Evolutionary conservation across 2,797 vertebrate genomes (phyloP).

Genomic region (Monodelphis domestica): DNA sequence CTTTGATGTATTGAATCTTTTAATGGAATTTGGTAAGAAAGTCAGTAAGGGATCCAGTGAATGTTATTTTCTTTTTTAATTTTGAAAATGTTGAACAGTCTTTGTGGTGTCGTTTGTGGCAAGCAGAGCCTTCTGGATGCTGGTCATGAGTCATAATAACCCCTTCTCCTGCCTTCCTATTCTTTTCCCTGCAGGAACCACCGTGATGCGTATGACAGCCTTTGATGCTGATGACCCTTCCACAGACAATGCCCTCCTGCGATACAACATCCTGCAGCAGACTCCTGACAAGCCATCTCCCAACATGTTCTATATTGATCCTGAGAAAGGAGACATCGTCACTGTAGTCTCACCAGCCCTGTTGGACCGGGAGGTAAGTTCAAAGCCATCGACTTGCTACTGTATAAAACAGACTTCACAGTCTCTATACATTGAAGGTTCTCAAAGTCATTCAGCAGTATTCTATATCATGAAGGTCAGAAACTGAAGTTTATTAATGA

Average conservation of each 20-base stretch:
- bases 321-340: conserved; percentile 95
- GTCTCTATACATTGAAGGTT: accelerated
- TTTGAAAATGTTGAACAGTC: conserved; percentile 11
- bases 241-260: conserved; percentile 94
- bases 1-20: conserved; percentile 50
- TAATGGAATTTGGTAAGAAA: not conserved
- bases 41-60: not conserved
- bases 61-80: conserved; percentile 1
- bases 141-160: conserved; percentile 23
- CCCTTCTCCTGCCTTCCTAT: not conserved
- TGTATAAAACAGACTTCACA: accelerated
- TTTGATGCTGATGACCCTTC: conserved; percentile 93
- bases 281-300: conserved; percentile 95
- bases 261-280: conserved; percentile 95
- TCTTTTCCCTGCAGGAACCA: conserved; percentile 88
- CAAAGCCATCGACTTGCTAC: not conserved
- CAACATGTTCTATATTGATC: conserved; percentile 99
- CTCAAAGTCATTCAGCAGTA: accelerated
- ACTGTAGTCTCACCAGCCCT: conserved; percentile 93
- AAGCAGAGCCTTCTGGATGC: not conserved
- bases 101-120: not conserved
- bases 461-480: accelerated
- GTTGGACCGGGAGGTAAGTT: conserved; percentile 95
- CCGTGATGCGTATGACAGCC: conserved; percentile 95
- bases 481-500: not conserved